Conservation (phyloP, 1,140 invertebrate species). For the Apis laboriosa region DNA sequence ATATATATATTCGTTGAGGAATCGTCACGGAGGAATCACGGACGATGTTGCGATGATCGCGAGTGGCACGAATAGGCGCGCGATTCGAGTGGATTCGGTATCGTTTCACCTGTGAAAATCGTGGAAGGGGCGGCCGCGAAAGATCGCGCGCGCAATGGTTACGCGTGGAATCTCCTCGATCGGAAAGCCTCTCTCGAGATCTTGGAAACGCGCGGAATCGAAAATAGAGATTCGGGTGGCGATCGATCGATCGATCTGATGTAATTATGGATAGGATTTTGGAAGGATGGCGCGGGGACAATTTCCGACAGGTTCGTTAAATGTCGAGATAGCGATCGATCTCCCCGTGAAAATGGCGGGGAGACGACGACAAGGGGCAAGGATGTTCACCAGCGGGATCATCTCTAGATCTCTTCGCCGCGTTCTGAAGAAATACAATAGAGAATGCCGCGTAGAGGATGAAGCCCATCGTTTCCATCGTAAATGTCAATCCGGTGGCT, state of each 20-base stretch:
- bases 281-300: not conserved
- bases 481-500: conserved; percentile 56
- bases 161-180: conserved; percentile 13
- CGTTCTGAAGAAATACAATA: not conserved
- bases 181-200: not conserved
- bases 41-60: too few relatives aligned
- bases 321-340: conserved; percentile 16
- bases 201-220: not conserved
- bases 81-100: not conserved
- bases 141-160: not conserved
- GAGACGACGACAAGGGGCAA: conserved; percentile 7
- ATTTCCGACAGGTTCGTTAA: conserved; percentile 7
- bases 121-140: not conserved
- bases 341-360: not conserved
- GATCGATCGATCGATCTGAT: conserved; percentile 3
- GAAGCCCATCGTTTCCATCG: conserved; percentile 5
- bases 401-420: not conserved
- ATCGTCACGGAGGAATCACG: too few relatives aligned
- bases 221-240: too few relatives aligned
- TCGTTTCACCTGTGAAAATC: too few relatives aligned
- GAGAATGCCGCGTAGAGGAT: not conserved
- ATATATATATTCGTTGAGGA: too few relatives aligned
- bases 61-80: too few relatives aligned
- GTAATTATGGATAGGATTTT: not conserved
- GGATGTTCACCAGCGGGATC: conserved; percentile 31